Evolutionary conservation across 2,113 vertebrate genomes (phyloP).

Genomic region (Ploceus nigricollis): DNA sequence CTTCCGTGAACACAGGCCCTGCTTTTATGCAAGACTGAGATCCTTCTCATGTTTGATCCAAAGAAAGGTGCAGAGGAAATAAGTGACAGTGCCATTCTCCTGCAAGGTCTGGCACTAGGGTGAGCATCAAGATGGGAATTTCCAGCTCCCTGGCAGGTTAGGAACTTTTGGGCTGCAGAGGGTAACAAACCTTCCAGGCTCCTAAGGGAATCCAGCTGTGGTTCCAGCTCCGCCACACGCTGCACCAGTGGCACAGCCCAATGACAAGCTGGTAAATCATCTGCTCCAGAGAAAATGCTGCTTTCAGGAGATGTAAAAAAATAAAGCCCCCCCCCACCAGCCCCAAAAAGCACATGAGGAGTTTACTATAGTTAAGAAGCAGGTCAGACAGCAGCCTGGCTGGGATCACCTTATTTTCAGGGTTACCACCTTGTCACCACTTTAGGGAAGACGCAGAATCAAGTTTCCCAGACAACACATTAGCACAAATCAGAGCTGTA

Average conservation of each 20-base stretch:
- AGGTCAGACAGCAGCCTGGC: background rate
- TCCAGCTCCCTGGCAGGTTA: slow-evolving; percentile 1
- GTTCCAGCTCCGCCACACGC: background rate
- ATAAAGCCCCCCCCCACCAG: accelerated
- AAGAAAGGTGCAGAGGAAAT: background rate
- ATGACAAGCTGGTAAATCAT: background rate
- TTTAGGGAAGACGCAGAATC: background rate
- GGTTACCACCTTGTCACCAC: background rate
- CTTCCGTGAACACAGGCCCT: background rate
- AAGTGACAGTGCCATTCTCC: background rate
- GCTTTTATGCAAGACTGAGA: background rate
- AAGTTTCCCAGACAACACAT: background rate
- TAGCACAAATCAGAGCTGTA: background rate
- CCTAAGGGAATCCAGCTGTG: background rate
- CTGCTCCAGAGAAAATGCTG: background rate
- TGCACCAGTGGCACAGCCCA: background rate
- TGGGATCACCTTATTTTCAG: background rate
- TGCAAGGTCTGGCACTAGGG: background rate
- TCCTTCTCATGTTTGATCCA: accelerated
- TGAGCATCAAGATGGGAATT: background rate
- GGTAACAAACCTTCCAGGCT: slow-evolving; percentile 1
- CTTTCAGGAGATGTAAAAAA: background rate
- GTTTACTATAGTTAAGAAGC: background rate
- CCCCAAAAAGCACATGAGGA: background rate
- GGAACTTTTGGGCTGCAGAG: background rate